Conservation (phyloP, 2,113 vertebrate species). For the Uria lomvia region DNA sequence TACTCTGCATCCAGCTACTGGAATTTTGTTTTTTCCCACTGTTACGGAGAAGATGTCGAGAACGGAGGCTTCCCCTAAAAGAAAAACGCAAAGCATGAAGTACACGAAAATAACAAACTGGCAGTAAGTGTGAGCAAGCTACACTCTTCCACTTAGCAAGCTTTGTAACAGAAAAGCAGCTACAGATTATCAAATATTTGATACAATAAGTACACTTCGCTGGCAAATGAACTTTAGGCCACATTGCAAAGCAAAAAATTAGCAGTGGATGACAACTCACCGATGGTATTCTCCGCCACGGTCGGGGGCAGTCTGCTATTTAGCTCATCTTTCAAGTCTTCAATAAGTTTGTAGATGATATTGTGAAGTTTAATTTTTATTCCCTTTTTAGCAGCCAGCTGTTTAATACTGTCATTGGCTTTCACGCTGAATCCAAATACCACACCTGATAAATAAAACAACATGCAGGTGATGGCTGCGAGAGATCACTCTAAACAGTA, state of each 20-base stretch:
- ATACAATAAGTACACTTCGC: accelerated
- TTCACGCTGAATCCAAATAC: constrained; percentile 90
- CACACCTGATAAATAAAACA: constrained; percentile 72
- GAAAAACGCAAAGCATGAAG: background rate
- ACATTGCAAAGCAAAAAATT: accelerated
- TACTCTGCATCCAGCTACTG: constrained; percentile 93
- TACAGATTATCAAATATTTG: background rate
- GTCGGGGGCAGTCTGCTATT: constrained; percentile 73
- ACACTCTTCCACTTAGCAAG: background rate
- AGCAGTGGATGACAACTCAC: constrained; percentile 56
- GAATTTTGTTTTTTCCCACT: constrained; percentile 85
- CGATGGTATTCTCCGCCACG: constrained; percentile 72
- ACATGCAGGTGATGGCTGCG: background rate
- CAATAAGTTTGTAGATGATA: constrained; percentile 89
- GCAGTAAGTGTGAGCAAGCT: background rate
- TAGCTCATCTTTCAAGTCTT: constrained; percentile 86
- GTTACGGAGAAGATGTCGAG: constrained; percentile 83
- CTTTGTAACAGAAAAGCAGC: background rate
- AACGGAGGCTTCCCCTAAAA: constrained; percentile 83
- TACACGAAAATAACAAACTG: background rate
- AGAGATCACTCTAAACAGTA: background rate
- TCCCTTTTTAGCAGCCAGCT: constrained; percentile 79
- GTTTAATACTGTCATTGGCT: constrained; percentile 74
- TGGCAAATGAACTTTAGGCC: background rate
- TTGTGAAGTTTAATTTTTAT: constrained; percentile 83